Evolutionary conservation across 2,888 invertebrate species (phyloP).

Genomic region (Aphodius granarius): DNA sequence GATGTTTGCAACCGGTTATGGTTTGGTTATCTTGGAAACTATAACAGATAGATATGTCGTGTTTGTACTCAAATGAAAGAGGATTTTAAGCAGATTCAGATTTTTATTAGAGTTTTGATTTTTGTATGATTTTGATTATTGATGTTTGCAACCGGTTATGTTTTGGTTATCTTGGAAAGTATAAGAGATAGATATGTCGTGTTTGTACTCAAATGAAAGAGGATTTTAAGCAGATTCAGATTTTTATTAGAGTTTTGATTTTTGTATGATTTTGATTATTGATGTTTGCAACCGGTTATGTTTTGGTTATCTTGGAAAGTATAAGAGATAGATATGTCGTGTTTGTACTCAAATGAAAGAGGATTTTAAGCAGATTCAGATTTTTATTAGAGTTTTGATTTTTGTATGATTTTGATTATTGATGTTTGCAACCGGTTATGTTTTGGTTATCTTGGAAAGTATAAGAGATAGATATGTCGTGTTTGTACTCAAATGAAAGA

Average conservation of each 20-base stretch:
- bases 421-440: too few species aligned
- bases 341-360: neutral
- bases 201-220: neutral
- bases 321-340: neutral
- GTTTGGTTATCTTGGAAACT: too few species aligned
- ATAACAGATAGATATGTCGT: neutral
- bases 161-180: neutral
- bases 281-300: too few species aligned
- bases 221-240: too few species aligned
- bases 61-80: neutral
- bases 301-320: neutral
- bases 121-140: too few species aligned
- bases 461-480: neutral
- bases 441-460: too few species aligned
- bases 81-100: too few species aligned
- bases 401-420: neutral
- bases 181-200: neutral
- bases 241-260: neutral
- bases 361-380: neutral
- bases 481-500: neutral
- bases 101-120: too few species aligned
- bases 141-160: neutral
- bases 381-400: conserved; percentile 11
- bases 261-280: neutral
- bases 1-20: too few species aligned